phyloP scores from a whole-genome alignment of 1,140 invertebrate species.

The Eupristina koningsbergeri region DNA sequence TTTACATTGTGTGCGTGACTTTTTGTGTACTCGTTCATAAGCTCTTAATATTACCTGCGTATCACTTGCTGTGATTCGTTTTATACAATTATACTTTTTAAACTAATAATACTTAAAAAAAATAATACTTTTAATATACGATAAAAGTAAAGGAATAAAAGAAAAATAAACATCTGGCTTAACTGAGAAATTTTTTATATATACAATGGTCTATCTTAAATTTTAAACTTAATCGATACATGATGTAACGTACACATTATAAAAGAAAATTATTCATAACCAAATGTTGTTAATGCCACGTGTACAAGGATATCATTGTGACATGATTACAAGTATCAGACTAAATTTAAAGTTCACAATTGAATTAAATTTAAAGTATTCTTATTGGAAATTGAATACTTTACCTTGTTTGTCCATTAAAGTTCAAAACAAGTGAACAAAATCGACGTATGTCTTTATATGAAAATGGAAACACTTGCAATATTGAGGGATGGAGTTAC shows the following conservation, averaged over 20 bases:
- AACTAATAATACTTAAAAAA: too few relatives aligned
- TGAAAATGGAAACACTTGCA: not conserved
- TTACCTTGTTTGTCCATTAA: slow-evolving; percentile 4
- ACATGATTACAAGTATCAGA: not conserved
- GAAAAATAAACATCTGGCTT: slow-evolving; percentile 7
- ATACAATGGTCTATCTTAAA: slow-evolving; percentile 21
- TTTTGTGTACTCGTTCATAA: slow-evolving; percentile 24
- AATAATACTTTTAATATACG: too few relatives aligned
- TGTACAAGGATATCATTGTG: not conserved
- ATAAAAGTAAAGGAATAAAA: not conserved
- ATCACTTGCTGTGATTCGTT: slow-evolving; percentile 11
- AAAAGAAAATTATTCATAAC: slow-evolving; percentile 17
- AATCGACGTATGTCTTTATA: not conserved
- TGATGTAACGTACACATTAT: not conserved
- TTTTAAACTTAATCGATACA: not conserved
- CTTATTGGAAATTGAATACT: not conserved
- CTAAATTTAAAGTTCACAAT: slow-evolving; percentile 9
- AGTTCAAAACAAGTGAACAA: not conserved
- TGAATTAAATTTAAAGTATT: slow-evolving; percentile 25
- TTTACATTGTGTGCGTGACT: slow-evolving; percentile 47
- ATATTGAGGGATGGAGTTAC: not conserved
- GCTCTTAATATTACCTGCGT: slow-evolving; percentile 32
- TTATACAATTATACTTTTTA: slow-evolving; percentile 32
- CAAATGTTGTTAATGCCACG: not conserved
- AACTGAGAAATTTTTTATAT: not conserved